Base-by-base conservation (phyloP, 30 jellyfish, hydroid and myxozoan species). In the Chrysaora quinquecirrha region DNA sequence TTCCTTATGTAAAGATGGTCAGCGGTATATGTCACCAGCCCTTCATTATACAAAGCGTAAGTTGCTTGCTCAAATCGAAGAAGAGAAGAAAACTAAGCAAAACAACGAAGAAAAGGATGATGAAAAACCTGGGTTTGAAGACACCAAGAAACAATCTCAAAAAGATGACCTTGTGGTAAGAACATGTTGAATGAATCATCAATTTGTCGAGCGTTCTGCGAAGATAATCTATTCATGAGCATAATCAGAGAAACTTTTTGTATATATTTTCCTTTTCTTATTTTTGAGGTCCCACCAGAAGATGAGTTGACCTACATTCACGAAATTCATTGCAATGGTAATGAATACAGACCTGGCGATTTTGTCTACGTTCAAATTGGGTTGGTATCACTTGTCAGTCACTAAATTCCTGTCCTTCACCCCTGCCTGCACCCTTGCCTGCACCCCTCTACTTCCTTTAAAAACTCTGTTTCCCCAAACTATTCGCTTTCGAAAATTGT, bases 21-120 rank as follows among this genome's bases (percentile, higher is more conserved):
- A 87, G 72, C 91, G 83, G 24, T 72, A 86, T 32, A 68, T 87
- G 91, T 80, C 98, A 22, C 95, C 95, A 0, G 98, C 98, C 12
- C 63, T 93, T 1, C 73, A 82, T 38, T 46, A 43, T 75, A 83
- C 97, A 3, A 69, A 74, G 58, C 84, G 95, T 56, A 81, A 67
- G 60, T 47, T 93, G 24, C 86, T 70, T 61, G 78, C 35, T 27
- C 96, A 93, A 49, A 82, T 93, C 34, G 98, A 93, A 14, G 96
- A 75, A 35, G 98, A 93, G 68, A 77, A 87, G 75, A 74, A 87
- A 48, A 77, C 49, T 2, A 91, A 91, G 64, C 96, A 85, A 34
- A 73, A 77, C 1, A 75, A 23, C 3, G 98, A 91, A 81, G 89
- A 58, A 27, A 48, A 34, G 12, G 94, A 73, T 29, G 96, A 91